Evolutionary conservation across 1,140 invertebrate genomes (phyloP), one percentile per base, ranked within the genome.

Genomic region (Hyphantria cunea): DNA sequence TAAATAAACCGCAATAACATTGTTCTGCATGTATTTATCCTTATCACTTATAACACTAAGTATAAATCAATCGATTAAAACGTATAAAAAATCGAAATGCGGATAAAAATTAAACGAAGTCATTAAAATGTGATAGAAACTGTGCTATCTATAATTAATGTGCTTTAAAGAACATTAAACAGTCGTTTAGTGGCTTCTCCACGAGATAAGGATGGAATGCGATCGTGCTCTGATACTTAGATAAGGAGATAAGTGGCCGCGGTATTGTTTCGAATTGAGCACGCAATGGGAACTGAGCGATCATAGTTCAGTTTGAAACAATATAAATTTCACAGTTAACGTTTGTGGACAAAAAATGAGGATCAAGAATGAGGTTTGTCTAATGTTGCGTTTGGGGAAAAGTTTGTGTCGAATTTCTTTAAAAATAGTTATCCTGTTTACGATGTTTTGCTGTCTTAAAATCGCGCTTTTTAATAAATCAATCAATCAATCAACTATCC

Each of bases 121-220:
- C 77, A 82, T 80, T 76, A 82, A 79, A 77, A 74, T 68, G 47
- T 74, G 80, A 77, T 85, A 63, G 65, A 68, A 82, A 79, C 65
- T 65, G 72, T 55, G 53, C 52, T 82, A 85, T 83, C 77, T 80
- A 66, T 74, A 82, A 76, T 76, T 74, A 70, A 72, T 66, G 73
- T 70, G 77, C 71, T 85, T 66, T 71, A 76, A 71, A 72, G 33
- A 32, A 58, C 70, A 83, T 82, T 84, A 84, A 78, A 68, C 67
- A 72, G 58, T 64, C 67, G 66, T 49, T 58, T 58, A 58, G 60
- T 52, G 64, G 59, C 59, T 68, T 70, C 45, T 59, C 31, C 11
- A 31, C 9, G 39, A 80, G 84, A 86, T 86, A 84, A 80, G 66
- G 74, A 64, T 67, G 84, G 82, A 78, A 86, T 84, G 79, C 67